Evolutionary conservation across 2,888 invertebrate genomes (phyloP).

Genomic region (Pammene aurita): DNA sequence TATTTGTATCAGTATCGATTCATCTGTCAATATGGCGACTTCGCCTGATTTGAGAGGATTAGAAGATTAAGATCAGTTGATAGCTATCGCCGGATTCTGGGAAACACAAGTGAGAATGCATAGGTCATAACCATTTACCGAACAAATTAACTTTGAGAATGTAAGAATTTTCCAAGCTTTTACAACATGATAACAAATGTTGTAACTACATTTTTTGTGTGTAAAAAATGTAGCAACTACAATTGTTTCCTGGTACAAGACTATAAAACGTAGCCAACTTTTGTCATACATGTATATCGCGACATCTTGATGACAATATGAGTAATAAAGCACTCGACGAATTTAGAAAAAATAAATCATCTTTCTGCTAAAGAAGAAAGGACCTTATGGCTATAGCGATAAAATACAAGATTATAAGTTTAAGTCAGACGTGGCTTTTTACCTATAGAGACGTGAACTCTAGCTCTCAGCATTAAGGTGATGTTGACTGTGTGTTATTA

Average conservation of each 20-base stretch:
- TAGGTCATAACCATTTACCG: no score
- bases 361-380: not conserved
- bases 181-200: slow-evolving; percentile 1
- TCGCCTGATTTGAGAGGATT: slow-evolving; percentile 13
- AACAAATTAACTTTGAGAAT: no score
- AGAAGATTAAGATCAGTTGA: slow-evolving; percentile 1
- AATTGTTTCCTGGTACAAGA: slow-evolving; percentile 30
- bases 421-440: not conserved
- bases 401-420: not conserved
- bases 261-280: slow-evolving; percentile 37
- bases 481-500: slow-evolving; percentile 9
- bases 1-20: slow-evolving; percentile 13
- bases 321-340: slow-evolving; percentile 29
- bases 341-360: slow-evolving; percentile 20
- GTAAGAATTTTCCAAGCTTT: no score
- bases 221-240: slow-evolving; percentile 29
- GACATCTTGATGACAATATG: slow-evolving; percentile 37
- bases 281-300: slow-evolving; percentile 35
- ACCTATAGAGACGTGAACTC: not conserved
- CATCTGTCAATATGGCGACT: slow-evolving; percentile 15
- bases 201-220: not conserved
- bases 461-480: not conserved
- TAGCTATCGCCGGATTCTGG: not conserved
- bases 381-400: not conserved
- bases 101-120: not conserved